Base-by-base conservation (phyloP, 2,113 vertebrate genomes). In the Oryzias woworae region DNA sequence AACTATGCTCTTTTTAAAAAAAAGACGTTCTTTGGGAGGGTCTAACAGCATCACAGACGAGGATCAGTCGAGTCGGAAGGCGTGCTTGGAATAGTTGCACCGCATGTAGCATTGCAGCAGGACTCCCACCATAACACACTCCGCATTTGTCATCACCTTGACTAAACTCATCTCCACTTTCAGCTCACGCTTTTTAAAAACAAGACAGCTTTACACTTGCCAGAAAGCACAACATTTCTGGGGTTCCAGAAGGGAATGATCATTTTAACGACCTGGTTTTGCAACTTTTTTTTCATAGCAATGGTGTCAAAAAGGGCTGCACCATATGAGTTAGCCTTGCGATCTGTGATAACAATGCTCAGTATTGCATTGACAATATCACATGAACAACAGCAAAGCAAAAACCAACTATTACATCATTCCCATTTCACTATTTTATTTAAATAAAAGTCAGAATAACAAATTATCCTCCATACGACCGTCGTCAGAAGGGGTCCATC, bases 71-170 rank as follows among this genome's bases (percentile, higher is more conserved):
- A 80, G 65, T 58, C 58, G 47, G 53, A 3, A 48, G 61, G 73
- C 86, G 67, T 84, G 73, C 78, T 46, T 66, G 62, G 79, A 69
- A 89, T 90, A 78, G 78, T 88, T 88, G 62, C 80, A 78, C 83
- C 69, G 73, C 74, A 74, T 81, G 77, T 31, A 80, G 69, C 64
- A 62, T 52, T 57, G 43, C 53, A 61, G 47, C 47, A 44, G 63
- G 60, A 65, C 73, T 66, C 66, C 61, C 54, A 41, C 69, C 55
- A 47, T 17, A 44, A 68, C 55, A 56, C 56, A 44, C 52, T 62
- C 48, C 31, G 66, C 75, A 69, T 81, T 75, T 77, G 75, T 80
- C 80, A 83, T 81, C 72, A 66, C 81, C 62, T 66, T 71, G 72
- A 77, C 80, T 76, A 77, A 88, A 80, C 63, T 61, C 71, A 68